Conservation (phyloP, 2,888 invertebrate species). For the Volucella inflata region DNA sequence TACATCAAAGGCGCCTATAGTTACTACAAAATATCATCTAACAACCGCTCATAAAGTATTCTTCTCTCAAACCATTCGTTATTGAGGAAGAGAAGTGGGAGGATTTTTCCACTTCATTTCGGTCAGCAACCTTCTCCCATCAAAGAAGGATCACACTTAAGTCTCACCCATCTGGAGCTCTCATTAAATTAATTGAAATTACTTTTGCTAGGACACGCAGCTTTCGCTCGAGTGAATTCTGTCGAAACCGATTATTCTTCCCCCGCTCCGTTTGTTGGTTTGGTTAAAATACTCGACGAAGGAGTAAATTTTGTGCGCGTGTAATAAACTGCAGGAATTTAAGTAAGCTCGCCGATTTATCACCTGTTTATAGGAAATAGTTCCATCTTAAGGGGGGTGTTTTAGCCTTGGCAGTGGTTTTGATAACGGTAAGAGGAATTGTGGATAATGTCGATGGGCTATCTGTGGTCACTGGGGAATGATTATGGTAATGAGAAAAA, state of each 20-base stretch:
- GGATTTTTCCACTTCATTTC: slow-evolving; percentile 68
- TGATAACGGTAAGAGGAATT: no score
- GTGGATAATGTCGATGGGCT: no score
- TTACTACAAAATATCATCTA: slow-evolving; percentile 42
- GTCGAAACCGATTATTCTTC: slow-evolving; percentile 67
- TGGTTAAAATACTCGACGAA: neutral
- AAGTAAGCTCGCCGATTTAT: slow-evolving; percentile 62
- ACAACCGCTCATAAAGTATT: slow-evolving; percentile 60
- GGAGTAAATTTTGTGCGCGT: slow-evolving; percentile 38
- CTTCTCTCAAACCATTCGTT: slow-evolving; percentile 12
- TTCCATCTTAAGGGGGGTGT: neutral
- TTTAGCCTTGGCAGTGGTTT: neutral
- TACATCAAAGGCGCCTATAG: slow-evolving; percentile 17
- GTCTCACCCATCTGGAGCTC: slow-evolving; percentile 67
- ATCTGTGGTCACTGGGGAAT: no score
- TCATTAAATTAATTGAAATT: slow-evolving; percentile 74
- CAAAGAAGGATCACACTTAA: slow-evolving; percentile 53
- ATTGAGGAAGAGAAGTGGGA: neutral
- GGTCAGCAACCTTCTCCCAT: slow-evolving; percentile 41
- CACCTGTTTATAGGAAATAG: slow-evolving; percentile 31
- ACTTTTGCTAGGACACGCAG: slow-evolving; percentile 72
- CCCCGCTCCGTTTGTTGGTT: neutral
- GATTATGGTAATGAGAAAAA: no score
- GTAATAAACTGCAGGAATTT: slow-evolving; percentile 62
- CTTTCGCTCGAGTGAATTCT: slow-evolving; percentile 68